Percentiles rank a stretch among this genome's conserved stretches.
phyloP scores from a whole-genome alignment of 2,888 invertebrate species.

The Latheticus oryzae region DNA sequence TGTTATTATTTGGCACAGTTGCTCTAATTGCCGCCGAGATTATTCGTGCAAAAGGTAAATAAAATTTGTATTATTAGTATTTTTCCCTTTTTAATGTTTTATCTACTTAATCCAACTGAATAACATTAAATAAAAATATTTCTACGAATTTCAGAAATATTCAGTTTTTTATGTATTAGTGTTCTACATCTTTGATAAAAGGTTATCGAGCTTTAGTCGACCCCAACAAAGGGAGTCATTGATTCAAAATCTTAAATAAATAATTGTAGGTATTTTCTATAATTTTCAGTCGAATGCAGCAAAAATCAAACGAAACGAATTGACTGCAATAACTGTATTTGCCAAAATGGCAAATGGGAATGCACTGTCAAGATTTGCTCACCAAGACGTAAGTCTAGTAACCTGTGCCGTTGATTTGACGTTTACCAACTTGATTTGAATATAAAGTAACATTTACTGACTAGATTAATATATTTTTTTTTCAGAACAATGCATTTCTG shows the following conservation, averaged over 20 bases:
- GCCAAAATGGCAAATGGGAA: not conserved
- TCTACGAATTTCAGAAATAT: constrained; percentile 4
- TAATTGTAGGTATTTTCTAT: not conserved
- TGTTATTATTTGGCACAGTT: not conserved
- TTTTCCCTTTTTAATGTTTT: too few species aligned
- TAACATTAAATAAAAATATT: not conserved
- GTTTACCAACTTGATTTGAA: too few species aligned
- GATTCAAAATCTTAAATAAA: constrained; percentile 26
- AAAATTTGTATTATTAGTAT: too few species aligned
- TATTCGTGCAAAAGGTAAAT: too few species aligned
- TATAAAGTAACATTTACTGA: not conserved
- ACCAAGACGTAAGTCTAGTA: constrained; percentile 7
- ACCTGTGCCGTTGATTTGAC: too few species aligned
- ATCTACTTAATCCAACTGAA: too few species aligned
- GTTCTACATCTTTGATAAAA: constrained; percentile 31
- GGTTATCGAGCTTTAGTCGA: constrained; percentile 34
- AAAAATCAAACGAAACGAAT: constrained; percentile 3
- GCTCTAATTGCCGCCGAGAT: not conserved
- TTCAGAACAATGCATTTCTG: constrained; percentile 1
- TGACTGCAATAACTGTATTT: constrained; percentile 25
- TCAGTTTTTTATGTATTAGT: constrained; percentile 3
- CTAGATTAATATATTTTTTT: not conserved
- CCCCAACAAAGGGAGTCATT: constrained; percentile 19
- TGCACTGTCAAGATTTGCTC: not conserved
- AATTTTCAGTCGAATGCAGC: constrained; percentile 7